These are phyloP conservation scores for Puntigrus tetrazona DNA, from an alignment of 2,113 vertebrate genomes.

Conservation along the genomic window DNA sequence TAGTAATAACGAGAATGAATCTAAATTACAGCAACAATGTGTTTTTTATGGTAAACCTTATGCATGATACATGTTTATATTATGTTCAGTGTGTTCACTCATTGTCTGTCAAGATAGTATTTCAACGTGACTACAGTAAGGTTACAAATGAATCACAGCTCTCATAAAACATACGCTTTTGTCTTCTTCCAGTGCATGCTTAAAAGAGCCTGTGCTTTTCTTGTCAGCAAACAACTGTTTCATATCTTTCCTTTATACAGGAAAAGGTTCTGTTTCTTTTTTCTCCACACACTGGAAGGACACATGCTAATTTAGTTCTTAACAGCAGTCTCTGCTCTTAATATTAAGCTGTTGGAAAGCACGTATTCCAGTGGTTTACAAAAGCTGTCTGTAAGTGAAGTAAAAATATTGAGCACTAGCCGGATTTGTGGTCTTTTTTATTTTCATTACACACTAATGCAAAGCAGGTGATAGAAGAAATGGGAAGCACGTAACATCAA, in stretches of 20 bases:
- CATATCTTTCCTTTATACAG: background rate
- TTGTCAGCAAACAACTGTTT: background rate
- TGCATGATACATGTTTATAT: background rate
- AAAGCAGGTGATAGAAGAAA: background rate
- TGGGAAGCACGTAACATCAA: background rate
- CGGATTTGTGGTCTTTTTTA: background rate
- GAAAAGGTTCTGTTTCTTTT: background rate
- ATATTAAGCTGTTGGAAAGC: background rate
- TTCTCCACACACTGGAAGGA: background rate
- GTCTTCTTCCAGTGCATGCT: background rate
- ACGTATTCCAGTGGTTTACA: background rate
- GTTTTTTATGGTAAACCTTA: background rate
- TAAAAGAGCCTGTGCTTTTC: background rate
- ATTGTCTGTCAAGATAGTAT: background rate
- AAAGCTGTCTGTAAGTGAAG: background rate
- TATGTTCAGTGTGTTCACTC: background rate
- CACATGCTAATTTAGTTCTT: background rate
- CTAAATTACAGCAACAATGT: background rate
- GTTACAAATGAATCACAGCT: background rate
- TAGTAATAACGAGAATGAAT: background rate
- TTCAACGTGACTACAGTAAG: background rate
- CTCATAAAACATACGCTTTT: background rate
- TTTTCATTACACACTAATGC: background rate
- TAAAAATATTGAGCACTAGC: too few relatives aligned
- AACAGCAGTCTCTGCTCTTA: background rate